Evolutionary conservation across 2,113 vertebrate genomes (phyloP).

Genomic region (Crotalus helleri): DNA sequence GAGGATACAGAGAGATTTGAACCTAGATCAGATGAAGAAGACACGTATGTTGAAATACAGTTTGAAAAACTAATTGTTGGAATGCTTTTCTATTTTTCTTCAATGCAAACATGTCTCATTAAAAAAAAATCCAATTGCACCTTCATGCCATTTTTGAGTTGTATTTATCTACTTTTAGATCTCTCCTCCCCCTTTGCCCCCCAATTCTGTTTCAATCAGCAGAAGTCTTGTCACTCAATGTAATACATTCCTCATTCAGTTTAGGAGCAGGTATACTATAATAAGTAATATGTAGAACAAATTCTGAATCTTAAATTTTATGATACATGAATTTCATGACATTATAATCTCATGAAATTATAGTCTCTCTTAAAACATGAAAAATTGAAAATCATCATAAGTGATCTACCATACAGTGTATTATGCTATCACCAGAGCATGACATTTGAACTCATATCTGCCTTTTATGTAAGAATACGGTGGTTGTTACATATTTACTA

Average conservation of each 20-base stretch:
- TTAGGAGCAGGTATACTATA: neutral
- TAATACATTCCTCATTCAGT: neutral
- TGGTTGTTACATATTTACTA: neutral
- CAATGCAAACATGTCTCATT: neutral
- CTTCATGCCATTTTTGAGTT: constrained; percentile 8
- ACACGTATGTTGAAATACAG: constrained; percentile 78
- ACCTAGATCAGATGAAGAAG: constrained; percentile 85
- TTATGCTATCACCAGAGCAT: neutral
- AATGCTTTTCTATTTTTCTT: neutral
- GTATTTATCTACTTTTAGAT: neutral
- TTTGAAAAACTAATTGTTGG: neutral
- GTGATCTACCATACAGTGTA: neutral
- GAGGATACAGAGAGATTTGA: constrained; percentile 75
- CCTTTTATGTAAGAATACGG: neutral
- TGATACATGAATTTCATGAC: neutral
- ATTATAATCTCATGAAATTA: too few species aligned
- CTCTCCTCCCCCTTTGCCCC: neutral
- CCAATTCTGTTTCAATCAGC: neutral
- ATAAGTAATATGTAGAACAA: neutral
- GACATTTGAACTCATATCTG: neutral
- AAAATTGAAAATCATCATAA: neutral
- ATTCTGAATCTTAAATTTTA: neutral
- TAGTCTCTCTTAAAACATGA: neutral
- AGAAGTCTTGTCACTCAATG: neutral
- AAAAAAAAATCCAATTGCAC: neutral